phyloP scores from a whole-genome alignment of 2,113 vertebrate genomes.

The Rutilus rutilus region DNA sequence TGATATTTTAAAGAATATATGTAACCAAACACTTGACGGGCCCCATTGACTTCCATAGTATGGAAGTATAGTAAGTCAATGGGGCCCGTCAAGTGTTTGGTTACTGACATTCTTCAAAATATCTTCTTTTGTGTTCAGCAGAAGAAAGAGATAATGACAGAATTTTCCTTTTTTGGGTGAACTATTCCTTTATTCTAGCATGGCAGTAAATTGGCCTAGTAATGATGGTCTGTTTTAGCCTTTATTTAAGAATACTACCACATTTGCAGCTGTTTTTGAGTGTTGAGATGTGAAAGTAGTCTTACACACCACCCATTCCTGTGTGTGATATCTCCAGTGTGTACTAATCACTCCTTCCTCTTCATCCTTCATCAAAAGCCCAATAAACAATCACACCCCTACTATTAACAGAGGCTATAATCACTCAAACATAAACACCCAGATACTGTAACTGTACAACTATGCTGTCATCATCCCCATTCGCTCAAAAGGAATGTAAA shows the following conservation, averaged over 20 bases:
- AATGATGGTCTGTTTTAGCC: not conserved
- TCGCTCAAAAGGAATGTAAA: conserved; percentile 16
- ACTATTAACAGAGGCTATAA: conserved; percentile 3
- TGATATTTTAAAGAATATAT: too few species aligned
- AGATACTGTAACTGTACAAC: not conserved
- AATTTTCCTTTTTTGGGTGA: too few species aligned
- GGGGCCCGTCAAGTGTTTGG: too few species aligned
- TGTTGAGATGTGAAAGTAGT: not conserved
- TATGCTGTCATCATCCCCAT: not conserved
- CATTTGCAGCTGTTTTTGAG: not conserved
- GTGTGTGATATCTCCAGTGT: not conserved
- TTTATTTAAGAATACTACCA: not conserved
- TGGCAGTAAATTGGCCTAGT: not conserved
- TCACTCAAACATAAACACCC: not conserved
- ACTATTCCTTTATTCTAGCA: too few species aligned
- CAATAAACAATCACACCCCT: not conserved
- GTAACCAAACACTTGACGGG: too few species aligned
- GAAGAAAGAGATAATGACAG: too few species aligned
- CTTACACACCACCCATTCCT: not conserved
- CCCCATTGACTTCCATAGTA: too few species aligned
- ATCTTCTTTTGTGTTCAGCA: too few species aligned
- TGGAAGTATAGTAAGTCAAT: too few species aligned
- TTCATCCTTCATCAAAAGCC: not conserved
- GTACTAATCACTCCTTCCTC: not conserved
- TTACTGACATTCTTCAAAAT: too few species aligned